Evolutionary conservation across 2,888 invertebrate genomes (phyloP).

Genomic region (Tethea ocularis): DNA sequence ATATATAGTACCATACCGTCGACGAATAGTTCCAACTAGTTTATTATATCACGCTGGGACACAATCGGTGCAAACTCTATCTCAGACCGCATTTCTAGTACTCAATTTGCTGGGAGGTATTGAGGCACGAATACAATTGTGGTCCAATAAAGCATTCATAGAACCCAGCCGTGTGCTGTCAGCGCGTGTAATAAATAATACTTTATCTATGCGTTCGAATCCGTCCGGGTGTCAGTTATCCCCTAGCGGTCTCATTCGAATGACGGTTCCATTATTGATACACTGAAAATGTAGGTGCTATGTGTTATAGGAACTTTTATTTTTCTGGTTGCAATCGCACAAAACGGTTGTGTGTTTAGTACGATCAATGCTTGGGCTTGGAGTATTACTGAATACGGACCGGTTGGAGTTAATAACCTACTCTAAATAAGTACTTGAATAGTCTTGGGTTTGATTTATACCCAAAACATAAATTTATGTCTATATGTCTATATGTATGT

Average conservation of each 20-base stretch:
- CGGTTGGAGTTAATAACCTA: too few species aligned
- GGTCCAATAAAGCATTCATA: conserved; percentile 43
- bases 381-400: too few species aligned
- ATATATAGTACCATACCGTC: neutral
- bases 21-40: neutral
- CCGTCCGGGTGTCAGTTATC: conserved; percentile 23
- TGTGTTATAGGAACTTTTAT: neutral
- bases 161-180: conserved; percentile 27
- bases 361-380: too few species aligned
- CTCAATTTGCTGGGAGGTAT: conserved; percentile 9
- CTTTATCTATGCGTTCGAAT: conserved; percentile 32
- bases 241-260: conserved; percentile 9
- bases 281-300: neutral
- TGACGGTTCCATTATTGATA: conserved; percentile 1
- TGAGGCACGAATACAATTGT: conserved; percentile 19
- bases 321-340: neutral
- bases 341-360: too few species aligned
- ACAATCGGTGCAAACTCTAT: conserved; percentile 3
- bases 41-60: conserved; percentile 1
- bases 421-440: too few species aligned
- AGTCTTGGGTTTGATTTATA: too few species aligned
- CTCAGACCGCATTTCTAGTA: conserved; percentile 3
- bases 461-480: too few species aligned
- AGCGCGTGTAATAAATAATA: conserved; percentile 38
- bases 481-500: too few species aligned